Base-by-base conservation (phyloP, 2,113 vertebrate species). In the Hyaena hyaena region DNA sequence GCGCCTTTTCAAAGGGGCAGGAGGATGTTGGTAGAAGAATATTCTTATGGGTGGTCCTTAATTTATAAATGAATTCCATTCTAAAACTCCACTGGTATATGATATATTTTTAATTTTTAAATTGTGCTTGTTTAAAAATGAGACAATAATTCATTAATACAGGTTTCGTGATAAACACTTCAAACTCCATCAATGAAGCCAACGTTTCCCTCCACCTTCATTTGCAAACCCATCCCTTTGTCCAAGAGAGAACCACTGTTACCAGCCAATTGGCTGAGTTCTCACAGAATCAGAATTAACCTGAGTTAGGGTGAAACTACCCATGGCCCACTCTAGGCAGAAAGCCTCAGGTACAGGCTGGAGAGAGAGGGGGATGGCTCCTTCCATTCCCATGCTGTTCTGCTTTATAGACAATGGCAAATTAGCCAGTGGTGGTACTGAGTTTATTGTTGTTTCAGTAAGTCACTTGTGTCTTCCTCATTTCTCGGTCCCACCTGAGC, bases 71-170 rank as follows among this genome's bases (percentile, higher is more conserved):
- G 58, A 92, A 21, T 66, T 69, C 31, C 90, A 19, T 65, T 90
- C 76, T 50, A 76, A 95, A 94, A 35, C 43, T 83, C 11, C 61
- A 23, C 24, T 68, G 68, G 17, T 48, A 69, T 12, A 24, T 39
- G 19, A 10, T 65, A n/a, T 82, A 43, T 33, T 82, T 97, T 65
- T 77, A 11, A 69, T 71, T 88, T 94, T 93, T 50, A 81, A 93
- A 73, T 71, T 65, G 7, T 39, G 68, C 90, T 82, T 89, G 16
- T 91, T 86, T 93, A 28, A 71, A 95, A 96, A 92, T 63, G 24
- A 80, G 35, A 63, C 33, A 77, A 92, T 71, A 45, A 65, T 76
- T 65, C 63, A 81, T 68, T 81, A 85, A 76, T n/a, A 35, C 5
- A 48, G 19, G 3, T 65, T 90, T 94, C 65, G 77, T 88, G 5